Evolutionary conservation across 2,797 vertebrate genomes (phyloP).

Genomic region (Lepus townsendii): DNA sequence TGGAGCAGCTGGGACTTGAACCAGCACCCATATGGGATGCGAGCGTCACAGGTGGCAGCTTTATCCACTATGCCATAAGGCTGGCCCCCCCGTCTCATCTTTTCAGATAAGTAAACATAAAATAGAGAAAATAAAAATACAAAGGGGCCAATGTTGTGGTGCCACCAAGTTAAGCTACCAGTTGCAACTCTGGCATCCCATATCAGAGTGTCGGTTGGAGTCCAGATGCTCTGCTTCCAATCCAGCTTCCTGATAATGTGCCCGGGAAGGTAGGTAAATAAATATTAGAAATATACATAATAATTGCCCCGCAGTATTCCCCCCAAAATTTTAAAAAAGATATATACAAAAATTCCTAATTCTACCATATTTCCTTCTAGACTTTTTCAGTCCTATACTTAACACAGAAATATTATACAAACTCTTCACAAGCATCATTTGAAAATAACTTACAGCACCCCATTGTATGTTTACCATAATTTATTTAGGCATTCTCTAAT

Average conservation of each 20-base stretch:
- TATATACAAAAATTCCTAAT: not conserved
- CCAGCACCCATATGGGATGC: too few species aligned
- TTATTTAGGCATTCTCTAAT: constrained; percentile 42
- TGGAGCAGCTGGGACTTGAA: too few species aligned
- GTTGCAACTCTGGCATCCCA: too few species aligned
- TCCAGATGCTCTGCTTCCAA: too few species aligned
- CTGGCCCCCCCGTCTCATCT: not conserved
- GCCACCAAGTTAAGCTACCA: too few species aligned
- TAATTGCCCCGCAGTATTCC: too few species aligned
- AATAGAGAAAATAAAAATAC: not conserved
- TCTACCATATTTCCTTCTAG: not conserved
- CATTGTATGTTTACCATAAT: constrained; percentile 14
- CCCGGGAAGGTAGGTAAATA: not conserved
- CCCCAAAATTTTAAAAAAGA: not conserved
- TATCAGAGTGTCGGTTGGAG: too few species aligned
- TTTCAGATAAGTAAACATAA: constrained; percentile 18
- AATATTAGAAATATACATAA: too few species aligned
- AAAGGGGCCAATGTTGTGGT: too few species aligned
- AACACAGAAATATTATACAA: constrained; percentile 12
- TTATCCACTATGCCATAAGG: too few species aligned
- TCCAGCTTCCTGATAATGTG: too few species aligned
- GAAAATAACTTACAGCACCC: not conserved
- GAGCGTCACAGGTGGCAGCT: too few species aligned
- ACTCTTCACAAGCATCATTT: constrained; percentile 41
- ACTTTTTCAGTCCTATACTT: not conserved